Evolutionary conservation across 2,113 vertebrate species (phyloP).

Genomic region (Corvus moneduloides): DNA sequence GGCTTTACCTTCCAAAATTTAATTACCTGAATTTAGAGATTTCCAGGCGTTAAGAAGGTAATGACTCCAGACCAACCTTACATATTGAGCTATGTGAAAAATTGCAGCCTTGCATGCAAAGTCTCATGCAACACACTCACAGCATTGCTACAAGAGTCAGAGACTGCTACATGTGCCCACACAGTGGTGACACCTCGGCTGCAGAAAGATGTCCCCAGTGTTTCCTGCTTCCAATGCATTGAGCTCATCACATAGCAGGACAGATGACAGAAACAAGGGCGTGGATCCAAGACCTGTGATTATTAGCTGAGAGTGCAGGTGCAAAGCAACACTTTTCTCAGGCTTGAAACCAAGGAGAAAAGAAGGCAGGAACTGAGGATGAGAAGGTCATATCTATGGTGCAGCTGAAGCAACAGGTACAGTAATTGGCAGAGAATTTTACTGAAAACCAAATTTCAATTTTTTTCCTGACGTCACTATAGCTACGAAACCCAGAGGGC

Average conservation of each 20-base stretch:
- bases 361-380: not conserved
- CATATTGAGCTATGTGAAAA: not conserved
- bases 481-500: not conserved
- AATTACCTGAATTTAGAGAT: not conserved
- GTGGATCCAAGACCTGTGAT: conserved; percentile 42
- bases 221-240: conserved; percentile 60
- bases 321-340: conserved; percentile 2
- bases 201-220: not conserved
- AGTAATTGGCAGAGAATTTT: not conserved
- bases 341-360: not conserved
- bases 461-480: not conserved
- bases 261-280: conserved; percentile 53
- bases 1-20: not conserved
- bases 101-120: not conserved
- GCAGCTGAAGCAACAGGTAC: not conserved
- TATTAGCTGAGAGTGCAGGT: not conserved
- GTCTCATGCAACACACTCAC: not conserved
- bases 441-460: not conserved
- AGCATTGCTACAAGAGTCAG: not conserved
- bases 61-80: not conserved
- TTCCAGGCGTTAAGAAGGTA: not conserved
- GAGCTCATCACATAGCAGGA: conserved; percentile 55
- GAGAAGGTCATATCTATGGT: not conserved
- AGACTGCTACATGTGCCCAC: not conserved
- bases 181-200: not conserved